Base-by-base conservation (phyloP, 2,888 invertebrate genomes). In the Geophilus truncorum region DNA sequence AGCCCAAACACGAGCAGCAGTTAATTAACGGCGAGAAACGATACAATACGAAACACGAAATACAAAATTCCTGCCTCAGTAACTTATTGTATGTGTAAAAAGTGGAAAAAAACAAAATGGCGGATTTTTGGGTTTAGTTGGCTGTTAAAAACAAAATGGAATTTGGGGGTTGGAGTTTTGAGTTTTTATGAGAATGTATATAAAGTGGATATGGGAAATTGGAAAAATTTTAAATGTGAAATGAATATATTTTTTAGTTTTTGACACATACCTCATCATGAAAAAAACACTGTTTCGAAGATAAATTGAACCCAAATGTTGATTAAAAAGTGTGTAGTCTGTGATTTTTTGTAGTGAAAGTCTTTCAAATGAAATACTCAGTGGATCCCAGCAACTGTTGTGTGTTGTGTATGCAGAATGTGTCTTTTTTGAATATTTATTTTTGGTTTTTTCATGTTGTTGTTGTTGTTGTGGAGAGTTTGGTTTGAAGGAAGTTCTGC, bases 1-100 rank as follows among this genome's bases (percentile, higher is more conserved):
- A 81, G 81, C 40, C 57, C 78, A 3, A 57, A 34, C 78, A 81
- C 70, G 6, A 78, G 78, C 32, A 81, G 81, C 23, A 81, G 81
- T 45, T 57, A 57, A 23, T 57, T n/a, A n/a, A 15, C 34, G 5
- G 6, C 9, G 6, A 34, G 9, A 34, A 34, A 51, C 5, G 18
- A 9, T 5, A 9, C 51, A 12, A 51, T 9, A 9, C 5, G 51
- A 51, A 51, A 12, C 12, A 51, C 12, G n/a, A n/a, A n/a, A n/a
- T n/a, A 51, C 51, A 51, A 9, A 51, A 6, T 9, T 51, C 51
- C 51, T 51, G 51, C 51, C 51, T 51, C 51, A 6, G 15, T 51
- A 15, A 51, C 15, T 9, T 51, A 51, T 4, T 51, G 6, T 51
- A 4, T 4, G n/a, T 51, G 12, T 51, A n/a, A n/a, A n/a, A n/a